Conservation (phyloP, 2,888 invertebrate genomes). For the Leucozona laternaria region DNA sequence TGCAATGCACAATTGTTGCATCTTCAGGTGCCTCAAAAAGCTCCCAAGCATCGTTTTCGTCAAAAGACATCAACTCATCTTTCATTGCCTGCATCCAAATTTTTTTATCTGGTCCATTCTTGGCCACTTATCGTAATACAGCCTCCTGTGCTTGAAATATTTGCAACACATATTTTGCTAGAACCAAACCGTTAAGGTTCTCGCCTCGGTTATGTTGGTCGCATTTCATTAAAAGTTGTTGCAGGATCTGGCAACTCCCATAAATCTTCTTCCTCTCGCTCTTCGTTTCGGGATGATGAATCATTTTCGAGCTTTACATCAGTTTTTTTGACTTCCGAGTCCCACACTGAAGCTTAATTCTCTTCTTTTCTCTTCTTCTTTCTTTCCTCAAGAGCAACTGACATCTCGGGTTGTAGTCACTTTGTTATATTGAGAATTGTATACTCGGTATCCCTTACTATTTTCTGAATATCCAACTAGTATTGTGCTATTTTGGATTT, state of each 20-base stretch:
- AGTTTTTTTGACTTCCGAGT: neutral
- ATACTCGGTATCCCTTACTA: conserved; percentile 3
- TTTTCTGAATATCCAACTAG: conserved; percentile 6
- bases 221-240: neutral
- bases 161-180: too few relatives aligned
- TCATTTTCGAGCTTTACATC: neutral
- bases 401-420: conserved; percentile 33
- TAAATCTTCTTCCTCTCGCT: neutral
- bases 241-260: neutral
- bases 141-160: too few relatives aligned
- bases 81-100: too few relatives aligned
- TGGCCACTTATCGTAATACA: too few relatives aligned
- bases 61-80: neutral
- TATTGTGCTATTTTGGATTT: neutral
- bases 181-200: conserved; percentile 23
- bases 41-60: conserved; percentile 27
- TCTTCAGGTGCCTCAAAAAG: conserved; percentile 6
- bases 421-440: conserved; percentile 17
- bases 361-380: neutral
- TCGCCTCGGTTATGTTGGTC: neutral
- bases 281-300: neutral
- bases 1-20: neutral
- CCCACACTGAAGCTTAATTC: neutral
- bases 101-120: too few relatives aligned
- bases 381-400: neutral